Conservation (phyloP, 2,797 vertebrate species). For the Mustela erminea region DNA sequence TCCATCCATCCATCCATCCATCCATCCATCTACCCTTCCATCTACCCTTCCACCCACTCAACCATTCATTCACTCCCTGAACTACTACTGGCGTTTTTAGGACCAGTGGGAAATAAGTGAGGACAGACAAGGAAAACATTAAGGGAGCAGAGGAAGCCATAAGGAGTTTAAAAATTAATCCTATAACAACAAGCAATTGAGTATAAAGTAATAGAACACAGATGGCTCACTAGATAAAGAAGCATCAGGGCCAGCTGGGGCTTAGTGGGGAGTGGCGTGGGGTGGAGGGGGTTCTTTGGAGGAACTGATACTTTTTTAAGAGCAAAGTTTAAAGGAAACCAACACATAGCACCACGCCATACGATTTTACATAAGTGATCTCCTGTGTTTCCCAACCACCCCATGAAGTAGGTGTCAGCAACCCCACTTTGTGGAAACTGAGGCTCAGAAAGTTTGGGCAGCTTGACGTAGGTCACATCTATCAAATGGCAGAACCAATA, state of each 20-base stretch:
- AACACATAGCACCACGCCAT: not conserved
- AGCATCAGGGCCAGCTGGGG: not conserved
- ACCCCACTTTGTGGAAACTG: not conserved
- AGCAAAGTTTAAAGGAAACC: constrained; percentile 13
- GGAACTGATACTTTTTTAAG: not conserved
- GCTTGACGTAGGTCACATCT: not conserved
- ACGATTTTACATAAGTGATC: not conserved
- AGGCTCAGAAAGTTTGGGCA: not conserved
- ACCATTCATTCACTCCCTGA: not conserved
- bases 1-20: not conserved
- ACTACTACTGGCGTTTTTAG: not conserved
- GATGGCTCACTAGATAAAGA: not conserved
- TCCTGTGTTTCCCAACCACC: not conserved
- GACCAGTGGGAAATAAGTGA: not conserved
- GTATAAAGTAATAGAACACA: constrained; percentile 45
- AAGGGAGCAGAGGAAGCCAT: constrained; percentile 25
- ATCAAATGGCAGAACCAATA: constrained; percentile 19
- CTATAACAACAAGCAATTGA: constrained; percentile 47
- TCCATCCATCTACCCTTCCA: not conserved
- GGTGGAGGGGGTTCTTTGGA: not conserved
- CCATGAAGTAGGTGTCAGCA: not conserved
- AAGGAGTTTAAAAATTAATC: constrained; percentile 53
- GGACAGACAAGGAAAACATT: not conserved
- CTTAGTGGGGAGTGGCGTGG: not conserved
- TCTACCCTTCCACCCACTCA: not conserved